phyloP scores from a whole-genome alignment of 2,888 invertebrate genomes.

The Neoascia interrupta region DNA sequence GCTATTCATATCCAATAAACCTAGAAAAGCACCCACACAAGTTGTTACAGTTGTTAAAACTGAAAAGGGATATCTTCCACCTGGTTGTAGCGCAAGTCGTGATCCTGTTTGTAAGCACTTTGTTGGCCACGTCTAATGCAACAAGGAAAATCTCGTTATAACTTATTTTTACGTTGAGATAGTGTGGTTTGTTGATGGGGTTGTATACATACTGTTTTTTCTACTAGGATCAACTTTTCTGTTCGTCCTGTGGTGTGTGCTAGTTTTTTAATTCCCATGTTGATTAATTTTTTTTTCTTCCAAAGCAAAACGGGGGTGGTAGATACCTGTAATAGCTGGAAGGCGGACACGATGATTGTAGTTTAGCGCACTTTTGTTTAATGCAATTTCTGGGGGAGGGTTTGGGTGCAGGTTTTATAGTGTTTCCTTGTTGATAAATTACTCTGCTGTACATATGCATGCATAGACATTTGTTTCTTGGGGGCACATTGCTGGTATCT shows the following conservation, averaged over 20 bases:
- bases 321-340: constrained; percentile 23
- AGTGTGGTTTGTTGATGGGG: constrained; percentile 11
- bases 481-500: background rate
- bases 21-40: background rate
- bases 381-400: constrained; percentile 36
- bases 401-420: background rate
- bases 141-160: constrained; percentile 46
- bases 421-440: background rate
- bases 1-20: background rate
- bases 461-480: constrained; percentile 5
- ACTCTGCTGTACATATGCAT: no score
- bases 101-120: background rate
- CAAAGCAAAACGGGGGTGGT: constrained; percentile 11
- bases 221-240: constrained; percentile 6
- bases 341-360: constrained; percentile 42
- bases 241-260: constrained; percentile 30
- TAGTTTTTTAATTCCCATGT: constrained; percentile 53
- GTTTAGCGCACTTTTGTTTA: constrained; percentile 39
- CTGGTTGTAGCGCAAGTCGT: constrained; percentile 9
- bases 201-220: constrained; percentile 24
- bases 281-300: constrained; percentile 66
- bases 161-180: constrained; percentile 26
- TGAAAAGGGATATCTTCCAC: constrained; percentile 24
- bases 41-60: background rate
- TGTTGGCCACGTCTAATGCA: constrained; percentile 29